These are phyloP conservation scores for Girardinichthys multiradiatus DNA, from an alignment of 2,113 vertebrate species.

Conservation along the genomic window DNA sequence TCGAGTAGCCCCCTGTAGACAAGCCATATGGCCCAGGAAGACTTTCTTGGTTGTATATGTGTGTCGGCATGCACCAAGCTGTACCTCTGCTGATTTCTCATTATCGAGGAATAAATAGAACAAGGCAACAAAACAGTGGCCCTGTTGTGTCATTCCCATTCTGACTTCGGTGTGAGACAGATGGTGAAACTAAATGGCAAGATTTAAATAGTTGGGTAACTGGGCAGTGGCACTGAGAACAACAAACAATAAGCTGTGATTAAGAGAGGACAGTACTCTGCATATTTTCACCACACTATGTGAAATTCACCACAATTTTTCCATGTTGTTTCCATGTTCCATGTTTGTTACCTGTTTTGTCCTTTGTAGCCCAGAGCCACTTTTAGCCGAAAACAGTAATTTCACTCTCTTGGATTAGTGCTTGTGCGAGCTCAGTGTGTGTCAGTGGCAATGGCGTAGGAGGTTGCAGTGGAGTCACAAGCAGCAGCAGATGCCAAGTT, in stretches of 20 bases:
- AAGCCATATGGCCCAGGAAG: constrained; percentile 79
- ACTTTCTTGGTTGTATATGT: constrained; percentile 68
- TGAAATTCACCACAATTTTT: constrained; percentile 22
- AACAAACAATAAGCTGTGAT: constrained; percentile 59
- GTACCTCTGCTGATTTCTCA: constrained; percentile 76
- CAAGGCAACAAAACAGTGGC: constrained; percentile 75
- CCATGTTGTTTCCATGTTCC: too few relatives aligned
- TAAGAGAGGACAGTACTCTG: constrained; percentile 33
- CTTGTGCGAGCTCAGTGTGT: constrained; percentile 28
- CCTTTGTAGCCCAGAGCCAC: constrained; percentile 42
- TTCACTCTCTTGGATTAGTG: constrained; percentile 31
- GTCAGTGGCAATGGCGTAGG: constrained; percentile 64
- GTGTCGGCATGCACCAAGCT: constrained; percentile 65
- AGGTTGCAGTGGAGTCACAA: constrained; percentile 53
- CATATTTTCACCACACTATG: constrained; percentile 24
- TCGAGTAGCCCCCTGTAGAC: constrained; percentile 64
- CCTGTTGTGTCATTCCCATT: constrained; percentile 72
- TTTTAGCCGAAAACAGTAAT: constrained; percentile 44
- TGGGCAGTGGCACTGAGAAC: constrained; percentile 50
- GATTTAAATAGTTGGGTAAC: constrained; percentile 64
- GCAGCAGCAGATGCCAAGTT: constrained; percentile 66
- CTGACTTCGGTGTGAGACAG: constrained; percentile 77
- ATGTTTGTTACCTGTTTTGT: constrained; percentile 32
- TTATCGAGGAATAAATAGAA: constrained; percentile 83
- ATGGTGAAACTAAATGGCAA: constrained; percentile 78